Base-by-base conservation (phyloP, 2,888 invertebrate genomes). In the Oasisia sp. region DNA sequence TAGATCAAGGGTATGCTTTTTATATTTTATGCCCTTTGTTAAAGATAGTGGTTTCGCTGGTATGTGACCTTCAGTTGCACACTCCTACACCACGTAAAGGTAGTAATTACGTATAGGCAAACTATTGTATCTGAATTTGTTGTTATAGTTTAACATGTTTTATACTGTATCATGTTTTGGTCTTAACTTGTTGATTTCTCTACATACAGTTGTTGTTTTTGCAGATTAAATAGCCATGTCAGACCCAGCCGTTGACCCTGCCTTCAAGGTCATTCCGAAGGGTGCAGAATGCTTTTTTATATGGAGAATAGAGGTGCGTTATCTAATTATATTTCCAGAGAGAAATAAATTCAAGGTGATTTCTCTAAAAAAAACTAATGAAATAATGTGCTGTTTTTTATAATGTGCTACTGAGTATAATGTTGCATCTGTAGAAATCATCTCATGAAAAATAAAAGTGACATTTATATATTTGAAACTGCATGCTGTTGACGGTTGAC, bases 301-400 rank as follows among this genome's bases (percentile, higher is more conserved):
- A 93, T 99, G 99, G 99, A 97, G 98, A 96, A 97, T 99, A 94
- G 98, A 98, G 97, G 98, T 98, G 96, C 97, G 96, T 45, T 92
- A 74, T 90, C 19, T 32, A 3, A 38, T 32, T 91, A 74, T 27
- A 74, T 74, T 74, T n/a, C 2, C n/a, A 74, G 1, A 27, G 74
- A 74, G 19, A n/a, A 74, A 19, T 74, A 74, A 74, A 27, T 74
- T 74, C 27, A 74, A 74, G 74, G 27, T 14, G 27, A 74, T 27
- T 27, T 27, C 7, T 27, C 7, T 58, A 19, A 27, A 27, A 74
- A 27, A 27, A 74, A 74, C 74, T 74, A 74, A 27, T 74, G 27
- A 27, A 19, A 74, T 4, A 74, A 74, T 74, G 0, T 0, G 27
- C 74, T 27, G 27, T 74, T 19, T 74, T 74, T 74, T 3, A 7